Conservation (phyloP, 2,797 vertebrate genomes). For the Gorsachius magnificus region DNA sequence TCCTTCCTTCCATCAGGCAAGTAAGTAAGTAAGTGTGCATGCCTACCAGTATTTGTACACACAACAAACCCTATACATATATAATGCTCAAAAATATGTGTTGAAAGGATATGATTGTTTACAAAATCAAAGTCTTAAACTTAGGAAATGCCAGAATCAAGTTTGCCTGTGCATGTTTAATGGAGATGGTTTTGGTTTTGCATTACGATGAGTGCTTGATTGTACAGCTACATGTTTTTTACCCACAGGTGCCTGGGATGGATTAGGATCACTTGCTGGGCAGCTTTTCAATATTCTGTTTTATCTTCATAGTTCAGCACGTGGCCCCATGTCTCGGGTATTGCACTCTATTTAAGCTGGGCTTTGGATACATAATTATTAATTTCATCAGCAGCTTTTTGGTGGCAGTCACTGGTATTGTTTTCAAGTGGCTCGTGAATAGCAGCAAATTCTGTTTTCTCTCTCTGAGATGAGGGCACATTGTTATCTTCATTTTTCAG, state of each 20-base stretch:
- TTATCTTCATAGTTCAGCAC: constrained; percentile 58
- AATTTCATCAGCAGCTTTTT: constrained; percentile 42
- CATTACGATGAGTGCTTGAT: background rate
- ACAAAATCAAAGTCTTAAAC: background rate
- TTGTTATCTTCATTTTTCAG: constrained; percentile 61
- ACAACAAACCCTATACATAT: background rate
- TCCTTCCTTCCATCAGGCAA: too few species aligned
- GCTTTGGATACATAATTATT: constrained; percentile 49
- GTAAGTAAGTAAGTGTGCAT: background rate
- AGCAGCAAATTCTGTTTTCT: background rate
- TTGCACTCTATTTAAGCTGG: constrained; percentile 35
- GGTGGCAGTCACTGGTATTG: constrained; percentile 28
- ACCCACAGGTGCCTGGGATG: constrained; percentile 30
- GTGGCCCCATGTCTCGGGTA: background rate
- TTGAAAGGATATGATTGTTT: background rate
- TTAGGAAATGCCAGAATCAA: background rate
- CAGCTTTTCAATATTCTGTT: constrained; percentile 58
- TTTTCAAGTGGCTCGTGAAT: constrained; percentile 28
- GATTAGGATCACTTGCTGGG: constrained; percentile 62
- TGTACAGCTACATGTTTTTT: background rate
- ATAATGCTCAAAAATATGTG: background rate
- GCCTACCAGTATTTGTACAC: background rate
- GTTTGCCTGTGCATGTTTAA: background rate
- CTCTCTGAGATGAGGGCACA: background rate
- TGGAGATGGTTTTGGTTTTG: background rate